Base-by-base conservation (phyloP, 2,113 vertebrate genomes). In the Empidonax traillii region DNA sequence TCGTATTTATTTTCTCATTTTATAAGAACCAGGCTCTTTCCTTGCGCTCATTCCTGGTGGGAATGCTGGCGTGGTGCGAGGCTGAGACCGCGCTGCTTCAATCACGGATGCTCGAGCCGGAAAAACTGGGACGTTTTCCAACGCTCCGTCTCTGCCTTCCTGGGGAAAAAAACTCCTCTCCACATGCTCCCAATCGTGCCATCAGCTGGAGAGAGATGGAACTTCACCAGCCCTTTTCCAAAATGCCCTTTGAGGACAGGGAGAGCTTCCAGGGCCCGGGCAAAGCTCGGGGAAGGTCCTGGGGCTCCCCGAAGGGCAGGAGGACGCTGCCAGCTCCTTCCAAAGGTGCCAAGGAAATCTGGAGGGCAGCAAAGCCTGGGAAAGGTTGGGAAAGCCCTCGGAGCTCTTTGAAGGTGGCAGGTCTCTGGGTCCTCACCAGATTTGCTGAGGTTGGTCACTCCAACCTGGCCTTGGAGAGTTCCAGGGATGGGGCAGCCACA, bases 21-120 rank as follows among this genome's bases (percentile, higher is more conserved):
- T 66, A 93, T 91, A 90, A 90, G 93, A 94, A 95, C 77, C 91
- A 94, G 91, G 82, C 37, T 95, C 43, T 76, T 35, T 35, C 67
- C 35, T 78, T n/a, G 71, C 86, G 51, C 89, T 85, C 55, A 0
- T 23, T 75, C 6, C 27, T 39, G 81, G 31, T 73, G 87, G 71
- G 89, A 89, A 44, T 4, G 6, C 19, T 1, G 74, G 35, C 9
- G 0, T 11, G 77, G 78, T 8, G 77, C 17, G 27, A 85, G 69
- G 87, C 87, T 12, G 53, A 44, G 92, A 53, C 53, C 51, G 14
- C 22, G 2, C 49, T 37, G 82, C 8, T 68, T 68, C 72, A 2
- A 2, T 24, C 75, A 41, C 31, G 12, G 65, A 82, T 12, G 33
- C 8, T n/a, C 7, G 2, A 91, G 78, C 15, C 1, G 87, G 78